Base-by-base conservation (phyloP, 2,797 vertebrate genomes). In the Eupleurogrammus muticus region DNA sequence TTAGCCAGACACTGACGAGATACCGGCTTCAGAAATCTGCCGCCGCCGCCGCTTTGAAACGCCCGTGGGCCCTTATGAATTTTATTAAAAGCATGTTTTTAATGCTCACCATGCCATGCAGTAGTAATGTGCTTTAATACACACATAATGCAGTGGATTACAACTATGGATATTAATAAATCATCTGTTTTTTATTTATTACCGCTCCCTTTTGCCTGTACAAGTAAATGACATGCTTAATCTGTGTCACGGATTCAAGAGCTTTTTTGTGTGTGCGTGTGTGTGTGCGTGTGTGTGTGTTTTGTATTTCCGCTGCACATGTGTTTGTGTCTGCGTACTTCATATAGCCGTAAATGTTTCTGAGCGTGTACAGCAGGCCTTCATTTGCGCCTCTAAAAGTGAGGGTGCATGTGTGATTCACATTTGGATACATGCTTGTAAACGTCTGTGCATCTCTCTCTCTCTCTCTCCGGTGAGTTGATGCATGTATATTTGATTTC, bases 61-160 rank as follows among this genome's bases (percentile, higher is more conserved):
- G 86, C 83, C 83, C 73, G 81, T 76, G 80, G 87, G 92, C 87
- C 88, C 91, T 90, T 89, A 71, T 77, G 79, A 89, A 83, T 92
- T 91, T 92, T 89, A 94, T 94, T 92, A 91, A 83, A 92, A 91
- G 87, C 90, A 92, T 90, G 6, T 28, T 28, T 94, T 92, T 87
- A 91, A 89, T 60, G 60, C 87, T 85, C 67, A 72, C 78, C 79
- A 80, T 82, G 83, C 76, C 73, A 70, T 78, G 79, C 63, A 79
- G 89, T n/a, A 88, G 87, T 93, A 89, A 92, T 92, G 85, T 79
- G 83, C 91, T 89, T 91, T 90, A 91, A 91, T 73, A 89, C 90
- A 91, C 80, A 84, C 86, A 89, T 91, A 90, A 92, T 87, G 80
- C 81, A 70, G 73, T 84, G 89, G 90, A 93, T 93, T 93, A 92